Percentiles rank a stretch among this genome's conserved stretches.
Conservation (phyloP, 2,888 invertebrate genomes). For the Cephalotes varians region DNA sequence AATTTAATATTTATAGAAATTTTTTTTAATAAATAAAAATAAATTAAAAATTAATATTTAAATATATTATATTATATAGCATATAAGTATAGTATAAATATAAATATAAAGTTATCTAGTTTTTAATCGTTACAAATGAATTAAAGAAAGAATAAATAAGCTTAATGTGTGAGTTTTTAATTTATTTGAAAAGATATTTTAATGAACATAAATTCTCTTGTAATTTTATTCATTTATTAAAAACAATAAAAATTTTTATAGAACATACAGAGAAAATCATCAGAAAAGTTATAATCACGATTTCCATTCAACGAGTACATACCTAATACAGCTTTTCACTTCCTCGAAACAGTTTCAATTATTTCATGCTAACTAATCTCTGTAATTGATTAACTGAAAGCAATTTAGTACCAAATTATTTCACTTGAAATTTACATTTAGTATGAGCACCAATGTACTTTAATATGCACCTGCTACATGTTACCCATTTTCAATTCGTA, state of each 20-base stretch:
- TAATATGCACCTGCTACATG: neutral
- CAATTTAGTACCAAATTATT: conserved; percentile 40
- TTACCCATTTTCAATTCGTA: neutral
- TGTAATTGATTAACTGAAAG: conserved; percentile 57
- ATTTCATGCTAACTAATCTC: conserved; percentile 49
- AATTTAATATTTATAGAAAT: neutral
- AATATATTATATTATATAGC: neutral
- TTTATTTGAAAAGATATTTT: conserved; percentile 5
- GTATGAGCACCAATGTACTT: neutral
- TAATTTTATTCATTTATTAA: neutral
- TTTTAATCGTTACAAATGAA: neutral
- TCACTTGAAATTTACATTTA: conserved; percentile 3
- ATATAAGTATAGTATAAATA: neutral
- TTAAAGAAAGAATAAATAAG: neutral
- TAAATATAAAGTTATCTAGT: neutral
- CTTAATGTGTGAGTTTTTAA: neutral
- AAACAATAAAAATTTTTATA: neutral
- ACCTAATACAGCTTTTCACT: conserved; percentile 12
- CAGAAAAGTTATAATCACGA: conserved; percentile 16
- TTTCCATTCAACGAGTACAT: conserved; percentile 15
- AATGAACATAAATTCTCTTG: no score
- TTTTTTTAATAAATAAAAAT: neutral
- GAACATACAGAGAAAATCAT: neutral
- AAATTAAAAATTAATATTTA: neutral
- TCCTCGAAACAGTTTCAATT: conserved; percentile 19